Evolutionary conservation across 2,113 vertebrate species (phyloP), one percentile per base, ranked within the genome.

Genomic region (Sitta europaea): DNA sequence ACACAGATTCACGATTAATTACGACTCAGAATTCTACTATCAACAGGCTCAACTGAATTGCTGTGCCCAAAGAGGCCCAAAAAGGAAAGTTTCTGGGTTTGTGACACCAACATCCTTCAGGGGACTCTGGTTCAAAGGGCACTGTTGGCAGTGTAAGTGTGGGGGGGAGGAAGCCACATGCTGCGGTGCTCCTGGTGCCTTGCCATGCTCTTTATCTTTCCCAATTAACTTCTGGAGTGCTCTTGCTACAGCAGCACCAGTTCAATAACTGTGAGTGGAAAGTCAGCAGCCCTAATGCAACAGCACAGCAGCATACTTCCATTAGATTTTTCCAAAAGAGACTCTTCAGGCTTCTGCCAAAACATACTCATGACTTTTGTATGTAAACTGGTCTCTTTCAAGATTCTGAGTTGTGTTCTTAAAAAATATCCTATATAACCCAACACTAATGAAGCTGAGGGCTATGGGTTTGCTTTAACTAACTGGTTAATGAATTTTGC

Each of bases 211-310:
- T 94, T 14, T 73, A n/a, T 76, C 67, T 95, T 96, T 95, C 91
- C 92, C 92, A 96, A 73, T 97, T 96, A 95, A 91, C 68, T 94
- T 96, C 90, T 96, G 90, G 88, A 97, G 70, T 80, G 83, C 85
- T 95, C 93, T 95, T 78, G n/a, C 89, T 96, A 82, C 54, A 72
- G 62, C 33, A 63, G 91, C 86, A 82, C 82, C 92, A 83, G 67
- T 61, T 96, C 93, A 55, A 62, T 78, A 78, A 72, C 82, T 92
- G 71, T 65, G 77, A 82, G 92, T 13, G 81, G 82, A 59, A 92
- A 84, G 82, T 80, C 94, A 93, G 93, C 82, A 88, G 84, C 89
- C 54, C 84, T 94, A 91, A 87, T 75, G 62, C 71, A 95, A 85
- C 59, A 68, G 90, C 93, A 85, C 84, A 93, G 90, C 86, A 95